A percentile compares a stretch with the other conserved stretches of the same genome.
phyloP scores from a whole-genome alignment of 2,113 vertebrate genomes.

The Tonatia bakeri region DNA sequence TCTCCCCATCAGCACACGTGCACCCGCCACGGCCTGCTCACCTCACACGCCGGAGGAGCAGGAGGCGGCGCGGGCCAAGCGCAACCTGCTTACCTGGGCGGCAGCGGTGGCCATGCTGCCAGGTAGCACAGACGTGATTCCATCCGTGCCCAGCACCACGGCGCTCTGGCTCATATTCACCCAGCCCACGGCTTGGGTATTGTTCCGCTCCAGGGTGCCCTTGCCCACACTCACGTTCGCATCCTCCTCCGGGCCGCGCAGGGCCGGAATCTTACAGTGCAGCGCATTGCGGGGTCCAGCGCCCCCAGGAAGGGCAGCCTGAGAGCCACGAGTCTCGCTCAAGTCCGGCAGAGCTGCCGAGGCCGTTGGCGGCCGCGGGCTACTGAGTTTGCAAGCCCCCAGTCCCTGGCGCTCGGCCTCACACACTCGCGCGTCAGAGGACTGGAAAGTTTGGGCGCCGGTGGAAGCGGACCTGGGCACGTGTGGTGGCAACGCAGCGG shows the following conservation, averaged over 20 bases:
- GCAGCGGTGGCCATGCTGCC: conserved; percentile 74
- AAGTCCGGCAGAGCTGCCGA: conserved; percentile 84
- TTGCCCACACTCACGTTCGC: conserved; percentile 81
- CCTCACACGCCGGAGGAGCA: background rate
- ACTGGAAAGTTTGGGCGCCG: conserved; percentile 83
- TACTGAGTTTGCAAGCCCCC: conserved; percentile 88
- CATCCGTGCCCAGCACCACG: conserved; percentile 94
- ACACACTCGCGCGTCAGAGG: conserved; percentile 81
- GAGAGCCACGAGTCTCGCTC: conserved; percentile 72
- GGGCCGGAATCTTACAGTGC: conserved; percentile 84
- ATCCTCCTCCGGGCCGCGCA: conserved; percentile 80
- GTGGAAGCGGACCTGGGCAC: conserved; percentile 80
- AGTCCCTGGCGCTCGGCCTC: conserved; percentile 85
- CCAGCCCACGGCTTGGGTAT: conserved; percentile 86
- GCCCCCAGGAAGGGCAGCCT: conserved; percentile 48
- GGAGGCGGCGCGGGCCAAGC: background rate
- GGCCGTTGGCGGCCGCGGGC: conserved; percentile 71
- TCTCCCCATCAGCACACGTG: conserved; percentile 70
- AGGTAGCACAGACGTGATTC: conserved; percentile 92
- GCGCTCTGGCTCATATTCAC: conserved; percentile 94
- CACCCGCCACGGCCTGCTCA: conserved; percentile 51
- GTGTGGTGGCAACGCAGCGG: conserved; percentile 66
- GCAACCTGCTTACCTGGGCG: conserved; percentile 86
- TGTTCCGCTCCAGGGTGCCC: conserved; percentile 88
- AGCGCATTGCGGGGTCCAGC: conserved; percentile 69